Evolutionary conservation across 2,797 vertebrate genomes (phyloP), one percentile per base, ranked within the genome.

Genomic region (Siniperca obscura): DNA sequence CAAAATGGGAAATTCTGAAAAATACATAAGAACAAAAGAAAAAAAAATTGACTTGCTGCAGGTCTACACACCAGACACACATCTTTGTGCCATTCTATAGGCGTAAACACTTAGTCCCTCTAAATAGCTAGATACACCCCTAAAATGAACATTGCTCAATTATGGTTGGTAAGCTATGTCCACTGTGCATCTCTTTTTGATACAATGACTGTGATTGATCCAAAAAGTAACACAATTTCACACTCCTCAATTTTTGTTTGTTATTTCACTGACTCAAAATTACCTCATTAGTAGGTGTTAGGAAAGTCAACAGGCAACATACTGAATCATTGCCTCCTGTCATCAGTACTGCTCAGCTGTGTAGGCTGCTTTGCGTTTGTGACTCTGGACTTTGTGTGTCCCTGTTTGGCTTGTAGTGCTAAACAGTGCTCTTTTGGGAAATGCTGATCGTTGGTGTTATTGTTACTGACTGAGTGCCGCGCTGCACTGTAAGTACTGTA

Each of bases 351-450:
- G 17, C 44, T 56, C 12, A 5, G 55, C 61, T 74, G 36, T 60
- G 55, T n/a, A 7, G 40, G 12, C 52, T 27, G 40, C 14, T 61
- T 22, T 62, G 22, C 1, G 5, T 34, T 25, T 67, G 27, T 2
- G n/a, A 50, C 46, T 69, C 60, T 14, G 27, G 69, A 52, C 61
- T 25, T 10, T 16, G 22, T 27, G 22, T 40, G 50, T 74, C 50
- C 56, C 64, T 42, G 12, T 76, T 82, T 27, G 9, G 52, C 53
- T 78, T 44, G 22, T 22, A 65, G 34, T 3, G 2, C 36, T 30
- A 36, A 52, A 64, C 67, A 7, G 13, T 19, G 42, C 38, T 55
- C n/a, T 12, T 62, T 36, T 46, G 70, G 71, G 70, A 77, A 64
- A 76, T 8, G 6, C 14, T 46, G 17, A 42, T 80, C 0, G 38